Evolutionary conservation across 2,113 vertebrate genomes (phyloP).

Genomic region (Agapornis roseicollis): DNA sequence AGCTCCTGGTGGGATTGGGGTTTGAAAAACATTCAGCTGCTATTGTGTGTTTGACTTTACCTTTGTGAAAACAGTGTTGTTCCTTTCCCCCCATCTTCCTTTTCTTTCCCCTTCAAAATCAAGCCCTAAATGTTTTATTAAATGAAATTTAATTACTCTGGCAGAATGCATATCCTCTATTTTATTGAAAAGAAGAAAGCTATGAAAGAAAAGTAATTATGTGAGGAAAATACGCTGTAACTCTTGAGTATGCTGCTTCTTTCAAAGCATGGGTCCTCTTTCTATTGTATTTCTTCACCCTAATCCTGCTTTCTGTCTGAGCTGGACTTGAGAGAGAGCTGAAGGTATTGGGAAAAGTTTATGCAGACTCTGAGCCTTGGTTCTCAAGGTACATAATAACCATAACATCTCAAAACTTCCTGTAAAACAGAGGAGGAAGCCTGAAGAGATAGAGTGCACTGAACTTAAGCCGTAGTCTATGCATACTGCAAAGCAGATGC

Average conservation of each 20-base stretch:
- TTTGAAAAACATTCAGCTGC: not conserved
- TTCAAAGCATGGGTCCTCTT: not conserved
- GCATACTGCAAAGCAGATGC: not conserved
- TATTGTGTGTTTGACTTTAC: not conserved
- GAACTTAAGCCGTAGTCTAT: not conserved
- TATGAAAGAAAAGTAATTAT: slow-evolving; percentile 44
- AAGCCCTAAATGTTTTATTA: slow-evolving; percentile 4
- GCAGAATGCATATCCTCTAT: not conserved
- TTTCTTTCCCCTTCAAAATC: not conserved
- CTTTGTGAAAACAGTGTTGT: not conserved
- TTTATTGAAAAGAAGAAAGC: slow-evolving; percentile 18
- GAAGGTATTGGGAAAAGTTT: not conserved
- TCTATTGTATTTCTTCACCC: not conserved
- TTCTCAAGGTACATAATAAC: not conserved
- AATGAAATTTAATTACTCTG: slow-evolving; percentile 44
- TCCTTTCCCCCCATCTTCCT: not conserved
- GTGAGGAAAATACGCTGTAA: not conserved
- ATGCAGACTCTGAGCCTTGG: not conserved
- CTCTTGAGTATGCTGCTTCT: not conserved
- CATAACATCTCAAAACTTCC: not conserved
- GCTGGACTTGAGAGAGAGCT: not conserved
- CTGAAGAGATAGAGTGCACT: not conserved
- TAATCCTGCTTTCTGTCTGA: not conserved
- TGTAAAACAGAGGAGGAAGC: not conserved
- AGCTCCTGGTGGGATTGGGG: fast-evolving